Conservation (phyloP, 2,888 invertebrate species). For the Melanchra persicariae region DNA sequence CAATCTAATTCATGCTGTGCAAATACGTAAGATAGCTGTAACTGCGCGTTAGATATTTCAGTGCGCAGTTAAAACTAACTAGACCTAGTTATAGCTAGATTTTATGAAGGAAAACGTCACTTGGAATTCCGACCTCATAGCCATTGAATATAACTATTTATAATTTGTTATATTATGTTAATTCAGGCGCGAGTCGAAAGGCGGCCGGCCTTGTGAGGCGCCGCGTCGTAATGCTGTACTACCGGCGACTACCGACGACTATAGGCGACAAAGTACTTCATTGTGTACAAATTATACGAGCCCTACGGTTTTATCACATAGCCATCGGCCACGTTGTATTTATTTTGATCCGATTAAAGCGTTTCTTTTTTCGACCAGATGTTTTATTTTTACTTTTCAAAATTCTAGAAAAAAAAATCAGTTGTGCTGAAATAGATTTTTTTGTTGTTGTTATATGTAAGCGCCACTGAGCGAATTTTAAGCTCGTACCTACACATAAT, state of each 20-base stretch:
- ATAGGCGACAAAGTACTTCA: conserved; percentile 70
- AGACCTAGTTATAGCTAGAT: conserved; percentile 37
- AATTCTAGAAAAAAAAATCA: not conserved
- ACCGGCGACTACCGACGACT: conserved; percentile 54
- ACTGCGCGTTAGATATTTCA: conserved; percentile 43
- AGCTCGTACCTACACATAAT: not conserved
- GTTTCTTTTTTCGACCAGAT: not conserved
- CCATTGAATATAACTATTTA: conserved; percentile 70
- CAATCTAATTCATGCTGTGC: conserved; percentile 8
- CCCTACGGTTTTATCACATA: conserved; percentile 39
- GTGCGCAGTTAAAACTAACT: conserved; percentile 48
- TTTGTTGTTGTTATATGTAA: not conserved
- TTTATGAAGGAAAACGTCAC: conserved; percentile 62
- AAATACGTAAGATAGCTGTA: conserved; percentile 32
- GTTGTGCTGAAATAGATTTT: too few relatives aligned
- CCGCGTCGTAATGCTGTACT: conserved; percentile 65
- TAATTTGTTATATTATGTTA: conserved; percentile 84
- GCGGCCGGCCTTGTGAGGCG: conserved; percentile 85
- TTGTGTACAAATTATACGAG: conserved; percentile 56
- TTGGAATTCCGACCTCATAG: conserved; percentile 69
- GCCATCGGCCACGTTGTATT: conserved; percentile 20
- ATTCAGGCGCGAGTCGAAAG: conserved; percentile 83
- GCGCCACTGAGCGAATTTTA: not conserved
- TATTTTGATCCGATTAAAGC: not conserved
- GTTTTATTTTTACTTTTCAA: not conserved